Conservation (phyloP, 1,140 invertebrate species). For the Caenorhabditis remanei region DNA sequence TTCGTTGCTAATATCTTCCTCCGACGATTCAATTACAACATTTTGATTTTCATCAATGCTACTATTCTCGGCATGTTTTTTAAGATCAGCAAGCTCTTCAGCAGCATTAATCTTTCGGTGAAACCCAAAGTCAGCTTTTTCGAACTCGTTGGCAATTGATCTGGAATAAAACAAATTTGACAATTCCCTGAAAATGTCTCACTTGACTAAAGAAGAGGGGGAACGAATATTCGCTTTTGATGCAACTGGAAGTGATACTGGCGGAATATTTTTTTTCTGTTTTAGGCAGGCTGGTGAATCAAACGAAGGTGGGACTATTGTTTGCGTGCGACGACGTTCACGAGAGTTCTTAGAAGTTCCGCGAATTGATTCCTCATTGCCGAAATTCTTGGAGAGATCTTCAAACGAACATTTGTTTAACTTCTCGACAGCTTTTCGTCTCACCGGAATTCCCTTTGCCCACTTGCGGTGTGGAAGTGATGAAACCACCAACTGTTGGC, state of each 20-base stretch:
- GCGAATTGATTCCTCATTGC: background rate
- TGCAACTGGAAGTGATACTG: background rate
- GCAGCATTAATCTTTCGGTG: conserved; percentile 21
- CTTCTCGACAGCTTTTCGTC: no score
- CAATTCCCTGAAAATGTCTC: background rate
- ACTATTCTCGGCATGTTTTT: background rate
- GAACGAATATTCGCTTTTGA: background rate
- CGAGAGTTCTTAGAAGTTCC: background rate
- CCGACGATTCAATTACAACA: background rate
- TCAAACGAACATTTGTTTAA: background rate
- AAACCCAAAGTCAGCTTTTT: conserved; percentile 41
- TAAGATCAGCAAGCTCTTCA: background rate
- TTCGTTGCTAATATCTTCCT: background rate
- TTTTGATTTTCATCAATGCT: conserved; percentile 18
- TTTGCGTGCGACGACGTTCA: conserved; percentile 15
- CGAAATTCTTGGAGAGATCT: conserved; percentile 5
- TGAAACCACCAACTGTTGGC: background rate
- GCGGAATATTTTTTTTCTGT: background rate
- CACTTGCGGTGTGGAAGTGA: conserved; percentile 9
- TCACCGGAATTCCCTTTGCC: background rate
- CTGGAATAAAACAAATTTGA: background rate
- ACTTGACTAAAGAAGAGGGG: background rate
- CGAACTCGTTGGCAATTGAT: conserved; percentile 12
- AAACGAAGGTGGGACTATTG: conserved; percentile 26
- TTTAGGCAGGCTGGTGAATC: conserved; percentile 10